Percentiles rank a stretch among this genome's conserved stretches.
These are phyloP conservation scores for Galagoides demidoff DNA, from an alignment of 2,797 vertebrate genomes.

Conservation along the genomic window DNA sequence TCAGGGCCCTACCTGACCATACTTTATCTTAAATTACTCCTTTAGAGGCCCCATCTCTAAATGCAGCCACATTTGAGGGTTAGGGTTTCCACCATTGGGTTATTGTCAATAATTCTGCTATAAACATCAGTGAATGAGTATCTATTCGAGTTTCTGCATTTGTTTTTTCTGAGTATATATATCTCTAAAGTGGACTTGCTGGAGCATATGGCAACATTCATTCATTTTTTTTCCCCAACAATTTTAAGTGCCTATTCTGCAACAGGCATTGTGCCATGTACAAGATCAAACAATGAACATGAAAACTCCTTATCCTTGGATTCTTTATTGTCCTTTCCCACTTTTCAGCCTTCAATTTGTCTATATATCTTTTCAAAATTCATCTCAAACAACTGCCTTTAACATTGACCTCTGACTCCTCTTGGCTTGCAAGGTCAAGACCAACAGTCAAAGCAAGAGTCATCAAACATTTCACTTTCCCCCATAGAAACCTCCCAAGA, in stretches of 20 bases:
- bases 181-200: neutral
- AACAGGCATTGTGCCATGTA: neutral
- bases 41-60: neutral
- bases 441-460: neutral
- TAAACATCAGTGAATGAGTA: neutral
- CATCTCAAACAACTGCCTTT: neutral
- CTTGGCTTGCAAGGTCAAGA: neutral
- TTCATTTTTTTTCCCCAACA: neutral
- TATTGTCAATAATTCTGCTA: neutral
- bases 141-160: neutral
- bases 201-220: neutral
- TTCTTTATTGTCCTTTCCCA: neutral
- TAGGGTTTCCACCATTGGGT: neutral
- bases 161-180: neutral
- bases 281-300: neutral
- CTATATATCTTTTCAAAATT: neutral
- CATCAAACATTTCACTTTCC: neutral
- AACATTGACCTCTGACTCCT: slow-evolving; percentile 8
- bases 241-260: neutral
- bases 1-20: neutral
- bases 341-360: neutral
- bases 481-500: neutral
- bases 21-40: neutral
- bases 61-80: neutral
- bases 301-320: neutral